A percentile compares a stretch with the other conserved stretches of the same genome.
phyloP scores from a whole-genome alignment of 2,888 invertebrate genomes.

The Melieria crassipennis region DNA sequence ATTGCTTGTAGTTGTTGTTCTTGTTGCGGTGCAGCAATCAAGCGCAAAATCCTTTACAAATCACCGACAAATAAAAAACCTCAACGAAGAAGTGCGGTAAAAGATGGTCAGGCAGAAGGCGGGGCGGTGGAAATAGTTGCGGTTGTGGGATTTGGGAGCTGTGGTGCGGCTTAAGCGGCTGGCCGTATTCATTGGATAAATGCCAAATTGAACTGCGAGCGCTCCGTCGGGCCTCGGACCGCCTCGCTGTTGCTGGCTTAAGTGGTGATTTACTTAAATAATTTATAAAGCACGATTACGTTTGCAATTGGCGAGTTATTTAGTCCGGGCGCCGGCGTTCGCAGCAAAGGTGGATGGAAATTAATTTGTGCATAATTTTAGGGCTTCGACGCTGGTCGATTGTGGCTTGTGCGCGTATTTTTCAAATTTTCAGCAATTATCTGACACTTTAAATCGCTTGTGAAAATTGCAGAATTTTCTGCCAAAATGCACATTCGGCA shows the following conservation, averaged over 20 bases:
- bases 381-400: background rate
- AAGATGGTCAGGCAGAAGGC: background rate
- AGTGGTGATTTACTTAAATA: slow-evolving; percentile 33
- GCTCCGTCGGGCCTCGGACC: background rate
- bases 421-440: too few relatives aligned
- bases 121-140: too few relatives aligned
- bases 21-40: slow-evolving; percentile 26
- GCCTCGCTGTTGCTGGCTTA: slow-evolving; percentile 17
- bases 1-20: slow-evolving; percentile 1
- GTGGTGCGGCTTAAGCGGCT: slow-evolving; percentile 22
- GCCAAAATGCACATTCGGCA: too few relatives aligned
- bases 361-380: slow-evolving; percentile 28
- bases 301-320: slow-evolving; percentile 21
- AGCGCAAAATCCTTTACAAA: slow-evolving; percentile 39
- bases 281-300: slow-evolving; percentile 29
- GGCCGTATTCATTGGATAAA: background rate
- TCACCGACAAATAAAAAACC: slow-evolving; percentile 29
- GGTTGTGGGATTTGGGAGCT: background rate
- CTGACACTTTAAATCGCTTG: too few relatives aligned
- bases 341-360: background rate
- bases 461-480: too few relatives aligned
- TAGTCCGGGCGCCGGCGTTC: too few relatives aligned
- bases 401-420: too few relatives aligned
- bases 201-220: slow-evolving; percentile 22
- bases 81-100: slow-evolving; percentile 8